Evolutionary conservation across 1,140 invertebrate genomes (phyloP).

Genomic region (Dinoponera quadriceps): DNA sequence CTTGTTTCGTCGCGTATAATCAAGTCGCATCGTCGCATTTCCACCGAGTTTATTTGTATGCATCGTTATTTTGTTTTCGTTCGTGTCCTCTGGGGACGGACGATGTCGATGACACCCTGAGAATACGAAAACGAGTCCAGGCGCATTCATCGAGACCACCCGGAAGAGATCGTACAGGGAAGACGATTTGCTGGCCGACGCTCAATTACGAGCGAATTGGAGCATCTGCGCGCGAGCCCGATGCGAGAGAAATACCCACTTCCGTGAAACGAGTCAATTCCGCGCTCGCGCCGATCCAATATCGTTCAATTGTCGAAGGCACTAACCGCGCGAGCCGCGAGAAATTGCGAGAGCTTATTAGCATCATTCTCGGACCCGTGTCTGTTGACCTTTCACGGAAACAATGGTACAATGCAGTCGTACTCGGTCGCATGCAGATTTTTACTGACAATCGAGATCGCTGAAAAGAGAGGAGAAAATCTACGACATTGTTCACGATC

Average conservation of each 20-base stretch:
- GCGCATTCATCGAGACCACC: not conserved
- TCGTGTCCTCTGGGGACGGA: not conserved
- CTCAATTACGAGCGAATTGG: conserved; percentile 68
- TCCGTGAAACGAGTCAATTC: conserved; percentile 72
- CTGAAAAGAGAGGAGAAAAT: not conserved
- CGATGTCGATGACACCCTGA: not conserved
- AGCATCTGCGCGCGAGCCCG: conserved; percentile 49
- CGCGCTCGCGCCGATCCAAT: conserved; percentile 55
- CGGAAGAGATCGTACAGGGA: conserved; percentile 39
- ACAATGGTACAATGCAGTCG: not conserved
- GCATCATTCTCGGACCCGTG: not conserved
- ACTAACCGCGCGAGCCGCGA: conserved; percentile 7
- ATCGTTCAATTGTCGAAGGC: conserved; percentile 68
- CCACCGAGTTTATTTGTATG: too few species aligned
- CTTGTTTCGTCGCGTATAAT: too few species aligned
- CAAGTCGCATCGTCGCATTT: too few species aligned
- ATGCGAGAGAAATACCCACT: conserved; percentile 58
- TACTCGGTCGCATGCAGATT: not conserved
- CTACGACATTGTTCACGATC: not conserved
- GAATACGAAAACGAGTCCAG: conserved; percentile 9
- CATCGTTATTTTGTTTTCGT: too few species aligned
- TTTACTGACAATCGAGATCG: not conserved
- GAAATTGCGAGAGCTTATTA: conserved; percentile 57
- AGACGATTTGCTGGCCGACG: conserved; percentile 52
- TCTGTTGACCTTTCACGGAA: conserved; percentile 29